A percentile compares a stretch with the other conserved stretches of the same genome.
Evolutionary conservation across 2,797 vertebrate species (phyloP).

Genomic region (Vireo griseus): DNA sequence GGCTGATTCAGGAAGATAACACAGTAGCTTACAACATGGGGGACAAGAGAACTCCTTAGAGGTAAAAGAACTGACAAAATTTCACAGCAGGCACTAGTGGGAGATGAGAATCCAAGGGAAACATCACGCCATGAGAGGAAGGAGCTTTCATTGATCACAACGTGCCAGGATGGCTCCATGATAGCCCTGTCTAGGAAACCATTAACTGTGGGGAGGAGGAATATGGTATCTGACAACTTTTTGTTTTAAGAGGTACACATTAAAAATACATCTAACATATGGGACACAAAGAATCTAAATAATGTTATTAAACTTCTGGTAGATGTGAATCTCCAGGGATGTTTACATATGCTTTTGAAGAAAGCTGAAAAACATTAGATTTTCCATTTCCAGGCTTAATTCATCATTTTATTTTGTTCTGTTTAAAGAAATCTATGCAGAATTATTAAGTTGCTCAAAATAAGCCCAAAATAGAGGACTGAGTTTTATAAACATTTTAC

Average conservation of each 20-base stretch:
- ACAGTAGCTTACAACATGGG: not conserved
- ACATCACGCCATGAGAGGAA: not conserved
- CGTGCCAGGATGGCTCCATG: not conserved
- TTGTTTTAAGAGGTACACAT: slow-evolving; percentile 64
- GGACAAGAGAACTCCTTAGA: not conserved
- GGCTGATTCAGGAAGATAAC: not conserved
- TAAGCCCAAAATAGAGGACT: slow-evolving; percentile 69
- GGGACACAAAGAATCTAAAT: slow-evolving; percentile 58
- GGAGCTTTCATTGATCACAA: slow-evolving; percentile 34
- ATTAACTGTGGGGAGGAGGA: not conserved
- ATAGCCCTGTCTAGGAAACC: slow-evolving; percentile 33
- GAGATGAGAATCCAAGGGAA: slow-evolving; percentile 32
- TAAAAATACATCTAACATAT: slow-evolving; percentile 72
- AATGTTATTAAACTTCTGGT: slow-evolving; percentile 58
- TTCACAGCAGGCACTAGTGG: slow-evolving; percentile 26
- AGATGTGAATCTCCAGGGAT: slow-evolving; percentile 31
- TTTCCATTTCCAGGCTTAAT: slow-evolving; percentile 35
- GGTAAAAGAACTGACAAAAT: slow-evolving; percentile 33
- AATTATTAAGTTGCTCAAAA: slow-evolving; percentile 68
- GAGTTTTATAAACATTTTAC: slow-evolving; percentile 74
- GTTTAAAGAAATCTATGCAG: slow-evolving; percentile 51
- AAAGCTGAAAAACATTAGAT: slow-evolving; percentile 13
- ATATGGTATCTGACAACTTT: slow-evolving; percentile 38
- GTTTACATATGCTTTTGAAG: not conserved
- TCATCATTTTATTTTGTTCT: slow-evolving; percentile 44